phyloP scores from a whole-genome alignment of 2,113 vertebrate genomes.

The Scomber japonicus region DNA sequence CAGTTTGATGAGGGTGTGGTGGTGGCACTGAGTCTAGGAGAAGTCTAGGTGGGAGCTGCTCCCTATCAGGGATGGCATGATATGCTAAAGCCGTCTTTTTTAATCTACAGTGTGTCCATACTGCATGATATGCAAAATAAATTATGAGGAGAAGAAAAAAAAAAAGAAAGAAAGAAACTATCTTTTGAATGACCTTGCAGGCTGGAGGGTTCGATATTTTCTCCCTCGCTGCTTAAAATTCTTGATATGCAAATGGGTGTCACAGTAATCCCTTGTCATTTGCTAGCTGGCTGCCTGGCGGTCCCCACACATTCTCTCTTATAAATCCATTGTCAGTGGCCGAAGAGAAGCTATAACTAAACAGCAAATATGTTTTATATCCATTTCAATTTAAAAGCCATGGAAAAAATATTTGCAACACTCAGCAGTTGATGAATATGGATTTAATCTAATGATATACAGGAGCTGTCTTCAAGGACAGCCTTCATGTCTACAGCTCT shows the following conservation, averaged over 20 bases:
- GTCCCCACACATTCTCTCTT: conserved; percentile 42
- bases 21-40: conserved; percentile 53
- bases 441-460: no score
- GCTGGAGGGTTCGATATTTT: conserved; percentile 87
- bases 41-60: conserved; percentile 74
- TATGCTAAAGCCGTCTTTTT: conserved; percentile 83
- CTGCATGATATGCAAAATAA: conserved; percentile 84
- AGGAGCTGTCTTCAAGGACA: not conserved
- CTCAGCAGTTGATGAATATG: no score
- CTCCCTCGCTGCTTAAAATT: conserved; percentile 83
- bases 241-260: conserved; percentile 86
- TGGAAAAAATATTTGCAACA: conserved; percentile 5
- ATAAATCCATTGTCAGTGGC: conserved; percentile 46
- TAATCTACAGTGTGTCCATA: conserved; percentile 77
- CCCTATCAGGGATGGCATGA: conserved; percentile 82
- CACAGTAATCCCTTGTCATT: conserved; percentile 84
- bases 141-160: conserved; percentile 73
- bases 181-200: conserved; percentile 90
- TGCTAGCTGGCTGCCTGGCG: conserved; percentile 46
- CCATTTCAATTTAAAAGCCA: not conserved
- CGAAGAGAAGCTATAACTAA: conserved; percentile 14
- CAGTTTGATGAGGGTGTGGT: conserved; percentile 65
- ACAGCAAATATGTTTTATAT: not conserved
- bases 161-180: conserved; percentile 63
- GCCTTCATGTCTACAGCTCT: not conserved